Conservation (phyloP, 2,888 invertebrate genomes). For the Cheilosia vulpina region DNA sequence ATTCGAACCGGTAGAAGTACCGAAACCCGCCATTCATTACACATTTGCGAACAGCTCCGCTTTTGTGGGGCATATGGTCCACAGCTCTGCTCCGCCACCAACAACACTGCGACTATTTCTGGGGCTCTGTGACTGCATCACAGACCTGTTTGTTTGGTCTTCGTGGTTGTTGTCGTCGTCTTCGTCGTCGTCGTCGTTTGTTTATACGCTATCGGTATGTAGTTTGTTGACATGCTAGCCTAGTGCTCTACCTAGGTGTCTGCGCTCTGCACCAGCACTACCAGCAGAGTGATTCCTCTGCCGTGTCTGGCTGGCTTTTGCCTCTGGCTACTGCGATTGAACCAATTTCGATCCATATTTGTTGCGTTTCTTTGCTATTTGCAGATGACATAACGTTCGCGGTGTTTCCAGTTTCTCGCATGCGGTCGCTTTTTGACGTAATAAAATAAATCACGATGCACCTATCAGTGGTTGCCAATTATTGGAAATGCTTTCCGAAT, state of each 20-base stretch:
- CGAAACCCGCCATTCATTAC: slow-evolving; percentile 69
- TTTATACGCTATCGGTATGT: slow-evolving; percentile 3
- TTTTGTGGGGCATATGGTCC: slow-evolving; percentile 74
- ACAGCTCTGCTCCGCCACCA: slow-evolving; percentile 41
- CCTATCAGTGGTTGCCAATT: slow-evolving; percentile 72
- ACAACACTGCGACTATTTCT: slow-evolving; percentile 55
- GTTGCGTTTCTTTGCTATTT: slow-evolving; percentile 75
- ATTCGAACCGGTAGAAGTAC: slow-evolving; percentile 75
- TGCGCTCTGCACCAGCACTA: slow-evolving; percentile 54
- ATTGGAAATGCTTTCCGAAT: slow-evolving; percentile 74
- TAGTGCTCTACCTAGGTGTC: slow-evolving; percentile 76
- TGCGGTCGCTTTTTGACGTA: slow-evolving; percentile 70
- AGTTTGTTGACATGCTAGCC: slow-evolving; percentile 76
- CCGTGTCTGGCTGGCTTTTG: slow-evolving; percentile 40
- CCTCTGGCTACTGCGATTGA: slow-evolving; percentile 69
- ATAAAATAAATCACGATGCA: slow-evolving; percentile 75
- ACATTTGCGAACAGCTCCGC: slow-evolving; percentile 70
- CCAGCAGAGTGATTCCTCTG: slow-evolving; percentile 54
- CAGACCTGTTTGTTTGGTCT: slow-evolving; percentile 73
- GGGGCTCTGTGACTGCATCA: slow-evolving; percentile 68
- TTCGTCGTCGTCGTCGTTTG: slow-evolving; percentile 35
- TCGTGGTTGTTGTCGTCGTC: slow-evolving; percentile 32
- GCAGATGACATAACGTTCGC: slow-evolving; percentile 75
- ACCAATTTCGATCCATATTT: slow-evolving; percentile 74
- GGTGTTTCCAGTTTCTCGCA: slow-evolving; percentile 74